A percentile compares a stretch with the other conserved stretches of the same genome.
phyloP scores from a whole-genome alignment of 2,797 vertebrate species.

The Cacajao melanocephalus region DNA sequence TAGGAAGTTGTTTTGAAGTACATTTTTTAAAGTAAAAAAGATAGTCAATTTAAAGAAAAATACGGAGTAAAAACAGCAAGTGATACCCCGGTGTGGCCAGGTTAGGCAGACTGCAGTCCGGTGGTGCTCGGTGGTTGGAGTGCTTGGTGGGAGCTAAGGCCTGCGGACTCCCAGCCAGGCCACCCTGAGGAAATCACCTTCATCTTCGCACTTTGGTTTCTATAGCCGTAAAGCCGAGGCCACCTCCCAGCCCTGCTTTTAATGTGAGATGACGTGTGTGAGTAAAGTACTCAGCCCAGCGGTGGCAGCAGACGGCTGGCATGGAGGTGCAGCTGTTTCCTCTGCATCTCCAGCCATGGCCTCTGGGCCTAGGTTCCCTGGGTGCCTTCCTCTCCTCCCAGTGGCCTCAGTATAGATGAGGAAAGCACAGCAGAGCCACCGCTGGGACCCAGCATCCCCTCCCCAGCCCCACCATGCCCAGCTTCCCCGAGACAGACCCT shows the following conservation, averaged over 20 bases:
- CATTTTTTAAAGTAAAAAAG: not conserved
- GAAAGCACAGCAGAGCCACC: not conserved
- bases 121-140: fast-evolving
- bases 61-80: too few species aligned
- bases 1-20: not conserved
- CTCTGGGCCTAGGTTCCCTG: not conserved
- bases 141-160: not conserved
- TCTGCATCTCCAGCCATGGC: not conserved
- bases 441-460: not conserved
- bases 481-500: not conserved
- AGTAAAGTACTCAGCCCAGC: not conserved
- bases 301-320: not conserved
- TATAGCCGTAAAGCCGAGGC: fast-evolving
- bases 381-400: too few species aligned
- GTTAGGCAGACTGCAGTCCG: not conserved
- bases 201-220: not conserved
- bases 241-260: not conserved
- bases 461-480: not conserved
- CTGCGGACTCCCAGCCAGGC: not conserved
- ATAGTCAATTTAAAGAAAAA: not conserved
- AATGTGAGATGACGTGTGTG: fast-evolving
- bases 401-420: not conserved
- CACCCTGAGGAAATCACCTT: not conserved
- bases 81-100: not conserved
- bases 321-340: too few species aligned